These are phyloP conservation scores for Morinoia aosen DNA, from an alignment of 2,888 invertebrate species.

Conservation along the genomic window DNA sequence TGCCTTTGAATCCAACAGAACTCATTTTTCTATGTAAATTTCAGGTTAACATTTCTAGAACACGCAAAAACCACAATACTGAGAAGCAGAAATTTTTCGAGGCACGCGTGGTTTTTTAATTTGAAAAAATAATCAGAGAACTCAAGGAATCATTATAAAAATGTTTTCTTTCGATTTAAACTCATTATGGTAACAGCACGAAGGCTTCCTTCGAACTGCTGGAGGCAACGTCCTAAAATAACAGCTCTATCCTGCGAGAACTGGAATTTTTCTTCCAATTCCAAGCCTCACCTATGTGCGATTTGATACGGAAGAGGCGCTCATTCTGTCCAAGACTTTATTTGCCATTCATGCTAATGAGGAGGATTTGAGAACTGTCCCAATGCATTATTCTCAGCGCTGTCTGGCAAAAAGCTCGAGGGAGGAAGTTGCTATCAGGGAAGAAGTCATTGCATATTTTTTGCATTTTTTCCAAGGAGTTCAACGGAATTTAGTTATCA, in stretches of 20 bases:
- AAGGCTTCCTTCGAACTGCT: neutral
- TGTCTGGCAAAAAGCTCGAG: neutral
- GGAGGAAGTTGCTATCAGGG: neutral
- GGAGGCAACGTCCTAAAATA: neutral
- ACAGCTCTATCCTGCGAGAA: neutral
- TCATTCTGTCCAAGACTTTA: slow-evolving; percentile 35
- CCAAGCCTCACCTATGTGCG: neutral
- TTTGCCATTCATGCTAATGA: slow-evolving; percentile 44
- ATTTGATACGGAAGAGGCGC: neutral
- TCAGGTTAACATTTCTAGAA: too few species aligned
- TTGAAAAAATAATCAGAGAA: too few species aligned
- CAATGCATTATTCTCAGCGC: slow-evolving; percentile 5
- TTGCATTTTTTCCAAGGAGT: neutral
- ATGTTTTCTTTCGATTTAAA: neutral
- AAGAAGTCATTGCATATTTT: neutral
- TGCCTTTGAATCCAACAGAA: too few species aligned
- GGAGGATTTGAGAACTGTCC: slow-evolving; percentile 20
- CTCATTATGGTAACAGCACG: neutral
- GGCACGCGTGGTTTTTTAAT: too few species aligned
- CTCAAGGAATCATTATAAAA: neutral
- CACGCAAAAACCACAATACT: too few species aligned
- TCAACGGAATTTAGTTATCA: neutral
- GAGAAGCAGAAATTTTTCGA: too few species aligned
- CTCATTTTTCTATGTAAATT: too few species aligned
- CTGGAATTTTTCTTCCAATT: neutral